A percentile compares a stretch with the other conserved stretches of the same genome.
phyloP scores from a whole-genome alignment of 2,797 vertebrate genomes.

The Uromys caudimaculatus region DNA sequence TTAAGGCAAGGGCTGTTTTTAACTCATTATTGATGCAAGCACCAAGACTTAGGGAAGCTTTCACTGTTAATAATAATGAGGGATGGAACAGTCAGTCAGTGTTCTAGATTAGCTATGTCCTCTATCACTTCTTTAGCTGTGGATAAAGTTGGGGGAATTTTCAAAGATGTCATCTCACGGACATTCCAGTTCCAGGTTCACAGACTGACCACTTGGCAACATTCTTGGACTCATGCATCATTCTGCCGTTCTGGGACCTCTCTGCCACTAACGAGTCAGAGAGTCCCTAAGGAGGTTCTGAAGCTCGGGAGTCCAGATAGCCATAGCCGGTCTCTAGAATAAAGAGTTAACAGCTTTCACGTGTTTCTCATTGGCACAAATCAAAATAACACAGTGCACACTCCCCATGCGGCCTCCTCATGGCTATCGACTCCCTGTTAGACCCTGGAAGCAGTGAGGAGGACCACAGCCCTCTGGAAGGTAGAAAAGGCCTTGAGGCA shows the following conservation, averaged over 20 bases:
- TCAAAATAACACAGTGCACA: rapidly evolving
- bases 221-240: too few relatives aligned
- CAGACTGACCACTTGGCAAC: not conserved
- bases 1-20: not conserved
- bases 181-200: not conserved
- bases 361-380: not conserved
- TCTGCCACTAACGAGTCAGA: not conserved
- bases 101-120: not conserved
- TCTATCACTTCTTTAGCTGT: not conserved
- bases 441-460: too few relatives aligned
- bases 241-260: not conserved
- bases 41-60: not conserved
- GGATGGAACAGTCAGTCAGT: not conserved
- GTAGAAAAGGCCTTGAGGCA: not conserved
- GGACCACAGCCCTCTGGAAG: rapidly evolving
- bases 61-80: not conserved
- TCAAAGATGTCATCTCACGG: not conserved
- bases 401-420: not conserved
- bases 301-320: not conserved
- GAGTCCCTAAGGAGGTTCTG: not conserved
- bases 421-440: not conserved
- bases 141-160: not conserved
- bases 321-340: not conserved
- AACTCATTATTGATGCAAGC: not conserved
- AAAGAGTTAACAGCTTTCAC: not conserved